Evolutionary conservation across 2,888 invertebrate genomes (phyloP).

Genomic region (Philopedon plagiatum): DNA sequence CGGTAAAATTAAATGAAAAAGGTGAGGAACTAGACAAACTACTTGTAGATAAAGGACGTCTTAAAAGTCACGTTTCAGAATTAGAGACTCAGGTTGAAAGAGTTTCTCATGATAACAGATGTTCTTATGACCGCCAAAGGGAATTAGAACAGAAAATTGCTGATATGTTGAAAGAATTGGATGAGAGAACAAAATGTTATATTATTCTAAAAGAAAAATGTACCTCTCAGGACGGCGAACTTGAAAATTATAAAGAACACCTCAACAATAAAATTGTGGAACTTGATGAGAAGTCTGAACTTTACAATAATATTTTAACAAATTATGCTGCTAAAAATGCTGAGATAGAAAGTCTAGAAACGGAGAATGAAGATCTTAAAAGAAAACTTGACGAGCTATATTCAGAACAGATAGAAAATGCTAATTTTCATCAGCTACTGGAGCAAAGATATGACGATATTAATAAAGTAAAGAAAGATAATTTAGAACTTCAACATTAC

Average conservation of each 20-base stretch:
- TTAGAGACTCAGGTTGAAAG: neutral
- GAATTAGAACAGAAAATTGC: neutral
- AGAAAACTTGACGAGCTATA: neutral
- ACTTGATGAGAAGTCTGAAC: neutral
- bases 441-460: neutral
- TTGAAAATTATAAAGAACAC: slow-evolving; percentile 1
- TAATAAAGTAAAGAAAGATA: neutral
- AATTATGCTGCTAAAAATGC: neutral
- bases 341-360: neutral
- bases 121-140: neutral
- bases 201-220: neutral
- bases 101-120: neutral
- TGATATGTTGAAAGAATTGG: neutral
- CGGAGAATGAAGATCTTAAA: neutral
- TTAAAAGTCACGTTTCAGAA: neutral
- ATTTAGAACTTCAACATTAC: neutral
- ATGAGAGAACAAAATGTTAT: neutral
- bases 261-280: neutral
- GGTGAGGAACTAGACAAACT: neutral
- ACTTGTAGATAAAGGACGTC: neutral
- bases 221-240: neutral
- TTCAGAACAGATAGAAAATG: neutral
- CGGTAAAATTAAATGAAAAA: neutral
- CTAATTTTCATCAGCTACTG: neutral
- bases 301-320: neutral